Evolutionary conservation across 1,140 invertebrate genomes (phyloP), one percentile per base, ranked within the genome.

Genomic region (Centruroides vittatus): DNA sequence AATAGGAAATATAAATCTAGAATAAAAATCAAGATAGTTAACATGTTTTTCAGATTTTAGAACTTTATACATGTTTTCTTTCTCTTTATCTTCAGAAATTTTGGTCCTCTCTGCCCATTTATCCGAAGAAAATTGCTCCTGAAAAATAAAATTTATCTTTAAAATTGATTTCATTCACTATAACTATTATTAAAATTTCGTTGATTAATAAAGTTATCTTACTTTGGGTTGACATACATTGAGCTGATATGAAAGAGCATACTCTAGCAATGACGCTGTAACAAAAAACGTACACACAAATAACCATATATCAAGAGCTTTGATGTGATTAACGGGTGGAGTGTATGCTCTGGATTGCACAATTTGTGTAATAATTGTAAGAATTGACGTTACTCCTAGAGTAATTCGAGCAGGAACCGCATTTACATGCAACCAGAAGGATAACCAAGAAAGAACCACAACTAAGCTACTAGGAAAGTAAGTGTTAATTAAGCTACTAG

Each of bases 351-450:
- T 35, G 8, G 54, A 36, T 12, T 34, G 23, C 6, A 35, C 62
- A 8, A 60, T 57, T 10, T 62, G 59, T 23, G 69, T 70, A 4
- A 66, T 67, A 53, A 77, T 70, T n/a, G 75, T 75, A 5, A 77
- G 68, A 3, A 77, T 72, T 13, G 65, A 62, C 9, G 68, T 69
- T 7, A 70, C 58, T 7, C 75, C 74, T 5, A 76, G 67, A 9
- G 74, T 72, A 1, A 70, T 67, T 5, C 71, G 57, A 9, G 71
- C 71, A 3, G 71, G 71, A 1, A 65, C 66, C 1, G 71, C 67
- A 35, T 71, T 67, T 3, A 67, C 35, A 8, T 64, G 62, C 23
- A 72, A 59, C 71, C 71, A 72, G 58, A 72, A 72, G 9, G 68
- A 67, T 5, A 70, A 60, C 71, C 70, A 72, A 5, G 67, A 69